These are phyloP conservation scores for Eumaeus atala DNA, from an alignment of 1,140 invertebrate genomes.

Conservation along the genomic window DNA sequence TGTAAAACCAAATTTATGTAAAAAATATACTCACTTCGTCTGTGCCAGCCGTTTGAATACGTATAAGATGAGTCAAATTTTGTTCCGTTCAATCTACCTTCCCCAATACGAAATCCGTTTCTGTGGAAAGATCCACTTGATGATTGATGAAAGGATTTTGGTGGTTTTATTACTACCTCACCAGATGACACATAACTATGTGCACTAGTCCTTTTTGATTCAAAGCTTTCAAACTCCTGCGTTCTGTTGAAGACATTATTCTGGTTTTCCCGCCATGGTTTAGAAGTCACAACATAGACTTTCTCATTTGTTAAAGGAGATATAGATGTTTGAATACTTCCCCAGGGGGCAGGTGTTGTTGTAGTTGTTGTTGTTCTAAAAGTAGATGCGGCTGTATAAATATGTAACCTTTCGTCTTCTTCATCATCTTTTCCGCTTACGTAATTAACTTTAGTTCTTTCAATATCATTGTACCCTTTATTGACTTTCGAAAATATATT, in stretches of 20 bases:
- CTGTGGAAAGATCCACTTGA: conserved; percentile 54
- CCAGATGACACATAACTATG: conserved; percentile 39
- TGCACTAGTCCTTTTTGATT: conserved; percentile 43
- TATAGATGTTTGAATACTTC: conserved; percentile 79
- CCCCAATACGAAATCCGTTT: background rate
- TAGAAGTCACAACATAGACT: conserved; percentile 85
- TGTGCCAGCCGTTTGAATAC: conserved; percentile 69
- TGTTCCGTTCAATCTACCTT: conserved; percentile 33
- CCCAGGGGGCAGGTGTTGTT: conserved; percentile 73
- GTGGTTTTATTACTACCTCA: conserved; percentile 70
- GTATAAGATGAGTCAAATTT: conserved; percentile 57
- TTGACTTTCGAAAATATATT: conserved; percentile 29
- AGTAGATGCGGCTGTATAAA: conserved; percentile 59
- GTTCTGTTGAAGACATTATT: conserved; percentile 26
- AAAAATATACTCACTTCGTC: conserved; percentile 68
- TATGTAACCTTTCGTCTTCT: conserved; percentile 41
- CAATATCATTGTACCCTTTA: conserved; percentile 51
- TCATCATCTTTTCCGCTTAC: conserved; percentile 38
- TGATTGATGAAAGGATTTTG: conserved; percentile 77
- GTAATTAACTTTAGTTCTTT: conserved; percentile 40
- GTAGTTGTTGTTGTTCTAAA: conserved; percentile 55
- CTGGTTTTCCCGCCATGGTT: conserved; percentile 65
- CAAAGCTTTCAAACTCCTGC: conserved; percentile 40
- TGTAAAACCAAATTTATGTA: conserved; percentile 10
- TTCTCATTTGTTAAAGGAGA: conserved; percentile 83